These are phyloP conservation scores for Muschampia plurimacula DNA, from an alignment of 2,888 invertebrate species.

Conservation along the genomic window DNA sequence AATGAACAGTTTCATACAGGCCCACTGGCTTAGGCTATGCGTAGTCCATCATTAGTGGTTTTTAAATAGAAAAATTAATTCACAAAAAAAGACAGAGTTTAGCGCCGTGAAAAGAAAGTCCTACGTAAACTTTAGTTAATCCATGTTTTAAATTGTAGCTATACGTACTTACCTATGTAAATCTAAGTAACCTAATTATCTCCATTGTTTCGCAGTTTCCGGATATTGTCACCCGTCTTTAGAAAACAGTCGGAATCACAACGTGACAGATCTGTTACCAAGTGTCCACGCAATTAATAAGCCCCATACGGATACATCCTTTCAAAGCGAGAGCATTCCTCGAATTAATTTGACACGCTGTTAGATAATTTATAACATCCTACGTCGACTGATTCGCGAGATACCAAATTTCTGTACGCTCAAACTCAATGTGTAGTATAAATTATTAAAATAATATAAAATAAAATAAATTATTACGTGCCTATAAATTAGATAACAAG, in stretches of 20 bases:
- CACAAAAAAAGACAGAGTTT: too few relatives aligned
- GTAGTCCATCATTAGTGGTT: too few relatives aligned
- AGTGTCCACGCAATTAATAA: constrained; percentile 81
- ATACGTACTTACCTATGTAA: background rate
- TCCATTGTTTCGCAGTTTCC: background rate
- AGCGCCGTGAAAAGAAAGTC: too few relatives aligned
- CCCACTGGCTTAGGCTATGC: too few relatives aligned
- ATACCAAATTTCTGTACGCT: constrained; percentile 46
- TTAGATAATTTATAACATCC: constrained; percentile 85
- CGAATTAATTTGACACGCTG: constrained; percentile 85
- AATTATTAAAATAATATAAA: too few relatives aligned
- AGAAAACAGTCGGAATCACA: constrained; percentile 2
- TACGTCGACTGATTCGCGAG: constrained; percentile 67
- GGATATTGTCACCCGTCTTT: background rate
- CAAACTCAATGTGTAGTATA: background rate
- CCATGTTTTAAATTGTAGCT: too few relatives aligned
- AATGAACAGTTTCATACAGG: too few relatives aligned
- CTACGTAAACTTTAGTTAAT: too few relatives aligned
- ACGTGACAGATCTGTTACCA: constrained; percentile 74
- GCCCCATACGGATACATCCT: constrained; percentile 71
- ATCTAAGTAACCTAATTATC: background rate
- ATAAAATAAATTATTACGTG: too few relatives aligned
- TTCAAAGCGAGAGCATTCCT: constrained; percentile 74
- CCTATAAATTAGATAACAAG: too few relatives aligned
- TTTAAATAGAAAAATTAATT: too few relatives aligned